Base-by-base conservation (phyloP, 64 coral and sea anemone species). In the Montipora cactus region DNA sequence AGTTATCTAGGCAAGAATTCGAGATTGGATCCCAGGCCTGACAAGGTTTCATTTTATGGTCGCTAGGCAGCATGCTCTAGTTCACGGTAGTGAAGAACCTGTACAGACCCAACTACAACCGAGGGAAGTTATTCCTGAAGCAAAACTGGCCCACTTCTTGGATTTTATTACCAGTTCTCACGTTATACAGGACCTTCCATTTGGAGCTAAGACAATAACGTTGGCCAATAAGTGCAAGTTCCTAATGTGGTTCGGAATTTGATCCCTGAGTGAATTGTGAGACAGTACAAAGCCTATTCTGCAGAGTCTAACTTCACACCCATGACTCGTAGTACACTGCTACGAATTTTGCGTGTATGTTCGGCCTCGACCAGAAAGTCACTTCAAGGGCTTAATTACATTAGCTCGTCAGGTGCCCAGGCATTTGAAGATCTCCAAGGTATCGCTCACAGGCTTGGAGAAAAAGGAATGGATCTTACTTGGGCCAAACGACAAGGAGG, bases 221-320 rank as follows among this genome's bases (percentile, higher is more conserved):
- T 83, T 67, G 80, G 0, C 80, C 7, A 83, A 22, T 44, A 67
- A 70, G 55, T 59, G 0, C 51, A 75, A 47, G 75, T 79, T 46
- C 79, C 93, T 75, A 94, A 94, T 90, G 93, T 94, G 49, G 83
- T 94, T 50, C 85, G 87, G 11, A 94, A 77, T 69, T 25, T 94
- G 46, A 82, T 94, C 16, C 93, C 87, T 74, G 87, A 94, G 77
- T 81, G 64, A 73, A 94, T 86, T 48, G 87, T 94, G 15, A 73
- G 83, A 25, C 93, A 90, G 76, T 94, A 85, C 53, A 78, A 90
- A 61, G 76, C 59, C 68, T 95, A 85, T 69, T 84, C 71, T 47
- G 89, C 21, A 16, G 93, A 95, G 23, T 84, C 53, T 21, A 69
- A 84, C 44, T 95, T 95, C 11, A 47, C 25, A 13, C 88, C 75